Percentiles rank a stretch among this genome's conserved stretches.
Evolutionary conservation across 92 coral and sea anemone genomes (phyloP).

Genomic region (Micromussa lordhowensis): DNA sequence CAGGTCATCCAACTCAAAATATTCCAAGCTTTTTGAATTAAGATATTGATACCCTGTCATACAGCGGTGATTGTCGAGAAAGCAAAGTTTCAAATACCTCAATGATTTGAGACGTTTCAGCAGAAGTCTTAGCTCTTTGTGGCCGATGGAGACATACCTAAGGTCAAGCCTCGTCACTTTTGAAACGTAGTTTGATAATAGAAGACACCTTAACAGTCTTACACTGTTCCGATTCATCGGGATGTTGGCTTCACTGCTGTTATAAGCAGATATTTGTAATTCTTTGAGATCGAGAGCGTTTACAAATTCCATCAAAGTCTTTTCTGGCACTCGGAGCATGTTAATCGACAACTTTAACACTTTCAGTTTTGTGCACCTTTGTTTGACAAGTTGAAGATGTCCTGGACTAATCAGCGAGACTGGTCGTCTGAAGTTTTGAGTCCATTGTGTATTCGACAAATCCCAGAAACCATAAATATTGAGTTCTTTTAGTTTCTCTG

Average conservation of each 20-base stretch:
- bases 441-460: conserved; percentile 36
- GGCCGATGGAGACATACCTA: conserved; percentile 42
- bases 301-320: conserved; percentile 26
- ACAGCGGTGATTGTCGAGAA: conserved; percentile 30
- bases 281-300: conserved; percentile 37
- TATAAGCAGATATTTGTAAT: conserved; percentile 41
- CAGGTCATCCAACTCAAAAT: conserved; percentile 28
- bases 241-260: conserved; percentile 23
- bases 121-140: conserved; percentile 44
- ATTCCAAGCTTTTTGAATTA: conserved; percentile 38
- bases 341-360: conserved; percentile 42
- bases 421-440: conserved; percentile 17
- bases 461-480: conserved; percentile 52
- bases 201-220: conserved; percentile 20
- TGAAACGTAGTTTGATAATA: conserved; percentile 25
- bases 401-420: conserved; percentile 34
- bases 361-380: conserved; percentile 4
- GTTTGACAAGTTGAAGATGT: conserved; percentile 30
- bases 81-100: conserved; percentile 20
- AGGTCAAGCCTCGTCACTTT: conserved; percentile 37
- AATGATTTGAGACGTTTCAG: conserved; percentile 21
- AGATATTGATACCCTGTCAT: conserved; percentile 43
- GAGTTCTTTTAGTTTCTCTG: conserved; percentile 29
- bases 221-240: conserved; percentile 15
- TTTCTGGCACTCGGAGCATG: conserved; percentile 34